Percentiles rank a stretch among this genome's conserved stretches.
Conservation (phyloP, 2,797 vertebrate genomes). For the Coranthus polyacanthus region DNA sequence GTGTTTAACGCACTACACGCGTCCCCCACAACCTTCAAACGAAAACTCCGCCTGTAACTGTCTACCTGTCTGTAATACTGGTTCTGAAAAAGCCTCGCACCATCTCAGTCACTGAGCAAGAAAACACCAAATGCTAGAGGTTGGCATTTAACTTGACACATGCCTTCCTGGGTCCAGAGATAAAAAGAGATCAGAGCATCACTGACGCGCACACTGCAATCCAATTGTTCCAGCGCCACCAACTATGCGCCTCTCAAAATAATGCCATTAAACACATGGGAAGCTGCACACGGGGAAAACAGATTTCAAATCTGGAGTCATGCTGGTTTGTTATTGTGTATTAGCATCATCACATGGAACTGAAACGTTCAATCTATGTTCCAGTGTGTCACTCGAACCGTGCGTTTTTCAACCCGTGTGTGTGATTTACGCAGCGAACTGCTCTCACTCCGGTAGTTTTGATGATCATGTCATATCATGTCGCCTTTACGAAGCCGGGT, state of each 20-base stretch:
- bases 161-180: conserved; percentile 9
- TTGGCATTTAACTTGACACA: neutral
- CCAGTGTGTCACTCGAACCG: too few species aligned
- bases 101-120: conserved; percentile 6
- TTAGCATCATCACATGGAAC: too few species aligned
- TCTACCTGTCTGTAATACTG: conserved; percentile 31
- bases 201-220: neutral
- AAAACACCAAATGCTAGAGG: neutral
- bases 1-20: too few species aligned
- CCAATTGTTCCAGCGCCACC: too few species aligned
- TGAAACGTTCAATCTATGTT: too few species aligned
- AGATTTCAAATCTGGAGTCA: neutral
- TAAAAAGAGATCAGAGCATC: neutral
- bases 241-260: neutral
- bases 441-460: too few species aligned
- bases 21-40: too few species aligned
- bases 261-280: conserved; percentile 2
- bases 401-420: too few species aligned
- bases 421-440: too few species aligned
- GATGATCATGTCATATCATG: too few species aligned
- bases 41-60: too few species aligned
- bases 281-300: conserved; percentile 11
- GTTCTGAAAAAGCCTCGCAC: conserved; percentile 14
- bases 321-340: conserved; percentile 13
- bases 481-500: too few species aligned